These are phyloP conservation scores for Callospermophilus lateralis DNA, from an alignment of 2,113 vertebrate species.

Conservation along the genomic window DNA sequence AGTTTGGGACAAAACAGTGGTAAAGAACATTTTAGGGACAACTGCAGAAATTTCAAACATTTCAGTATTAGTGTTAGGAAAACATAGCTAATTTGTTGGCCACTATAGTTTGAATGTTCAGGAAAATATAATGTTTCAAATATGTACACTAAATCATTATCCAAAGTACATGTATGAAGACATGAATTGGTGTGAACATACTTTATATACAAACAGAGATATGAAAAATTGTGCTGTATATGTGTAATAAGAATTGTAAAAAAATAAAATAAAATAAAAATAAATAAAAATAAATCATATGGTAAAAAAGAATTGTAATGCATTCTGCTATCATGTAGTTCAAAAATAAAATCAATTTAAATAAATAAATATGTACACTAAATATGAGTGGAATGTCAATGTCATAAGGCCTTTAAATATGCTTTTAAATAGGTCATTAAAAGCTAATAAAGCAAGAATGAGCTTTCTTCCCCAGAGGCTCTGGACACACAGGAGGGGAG, in stretches of 20 bases:
- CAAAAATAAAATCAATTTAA: too few relatives aligned
- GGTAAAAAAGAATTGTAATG: too few relatives aligned
- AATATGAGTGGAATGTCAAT: not conserved
- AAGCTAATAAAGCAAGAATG: not conserved
- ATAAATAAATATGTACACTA: not conserved
- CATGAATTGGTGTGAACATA: too few relatives aligned
- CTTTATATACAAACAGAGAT: too few relatives aligned
- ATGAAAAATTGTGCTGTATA: too few relatives aligned
- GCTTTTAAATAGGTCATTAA: conserved; percentile 13
- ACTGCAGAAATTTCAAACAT: not conserved
- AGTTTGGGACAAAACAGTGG: not conserved
- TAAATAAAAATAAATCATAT: too few relatives aligned
- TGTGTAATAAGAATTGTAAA: too few relatives aligned
- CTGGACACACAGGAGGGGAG: not conserved
- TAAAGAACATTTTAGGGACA: not conserved
- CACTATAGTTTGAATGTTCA: not conserved
- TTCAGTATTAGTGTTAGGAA: not conserved
- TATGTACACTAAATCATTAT: not conserved
- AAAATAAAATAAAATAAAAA: too few relatives aligned
- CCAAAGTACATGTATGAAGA: too few relatives aligned
- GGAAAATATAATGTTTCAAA: not conserved
- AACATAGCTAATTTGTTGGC: not conserved
- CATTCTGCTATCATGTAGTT: too few relatives aligned
- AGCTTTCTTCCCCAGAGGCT: not conserved
- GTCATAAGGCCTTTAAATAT: conserved; percentile 12